phyloP scores from a whole-genome alignment of 2,888 invertebrate genomes.

The Cerceris rybyensis region DNA sequence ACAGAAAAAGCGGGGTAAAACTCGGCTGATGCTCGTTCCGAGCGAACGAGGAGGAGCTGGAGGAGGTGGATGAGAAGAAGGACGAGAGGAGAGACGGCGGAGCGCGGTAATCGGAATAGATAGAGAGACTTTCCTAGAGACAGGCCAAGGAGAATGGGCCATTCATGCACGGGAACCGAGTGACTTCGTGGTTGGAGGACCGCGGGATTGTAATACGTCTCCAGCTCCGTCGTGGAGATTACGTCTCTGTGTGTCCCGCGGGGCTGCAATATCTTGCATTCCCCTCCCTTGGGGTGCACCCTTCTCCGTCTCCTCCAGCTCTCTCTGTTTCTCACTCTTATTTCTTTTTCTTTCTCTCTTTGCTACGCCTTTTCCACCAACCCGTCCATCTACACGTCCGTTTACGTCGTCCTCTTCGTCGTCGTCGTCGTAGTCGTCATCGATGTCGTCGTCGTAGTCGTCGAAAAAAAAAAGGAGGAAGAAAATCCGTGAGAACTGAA shows the following conservation, averaged over 20 bases:
- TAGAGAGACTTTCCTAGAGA: constrained; percentile 79
- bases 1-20: constrained; percentile 60
- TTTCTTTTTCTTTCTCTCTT: constrained; percentile 36
- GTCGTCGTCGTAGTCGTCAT: constrained; percentile 35
- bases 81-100: constrained; percentile 44
- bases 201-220: constrained; percentile 80
- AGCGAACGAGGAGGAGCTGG: constrained; percentile 46
- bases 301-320: constrained; percentile 44
- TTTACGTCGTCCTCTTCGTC: constrained; percentile 43
- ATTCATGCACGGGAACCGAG: constrained; percentile 77
- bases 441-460: constrained; percentile 34
- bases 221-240: constrained; percentile 80
- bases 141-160: constrained; percentile 80
- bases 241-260: constrained; percentile 80
- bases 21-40: constrained; percentile 64
- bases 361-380: constrained; percentile 52
- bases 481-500: constrained; percentile 54
- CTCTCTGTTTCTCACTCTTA: constrained; percentile 16
- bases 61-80: constrained; percentile 56
- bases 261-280: constrained; percentile 82
- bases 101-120: constrained; percentile 76
- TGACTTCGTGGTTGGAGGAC: constrained; percentile 76
- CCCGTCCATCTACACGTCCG: constrained; percentile 53
- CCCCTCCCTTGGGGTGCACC: constrained; percentile 68
- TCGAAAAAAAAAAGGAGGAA: constrained; percentile 50